Percentiles rank a stretch among this genome's conserved stretches.
phyloP scores from a whole-genome alignment of 2,113 vertebrate genomes.

The Cyanoliseus patagonus region DNA sequence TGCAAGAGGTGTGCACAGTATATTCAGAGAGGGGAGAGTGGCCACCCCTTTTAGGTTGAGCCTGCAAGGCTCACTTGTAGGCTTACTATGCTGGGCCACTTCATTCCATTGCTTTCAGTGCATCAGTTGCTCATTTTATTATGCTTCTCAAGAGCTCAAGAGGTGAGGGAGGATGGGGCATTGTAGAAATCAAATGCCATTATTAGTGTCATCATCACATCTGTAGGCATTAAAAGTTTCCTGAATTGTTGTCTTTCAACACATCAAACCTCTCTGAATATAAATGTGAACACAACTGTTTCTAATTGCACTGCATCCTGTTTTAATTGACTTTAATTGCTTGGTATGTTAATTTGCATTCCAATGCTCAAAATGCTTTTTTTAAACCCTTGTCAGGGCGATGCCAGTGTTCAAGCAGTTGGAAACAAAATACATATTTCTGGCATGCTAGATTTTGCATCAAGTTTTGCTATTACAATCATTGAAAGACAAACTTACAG shows the following conservation, averaged over 20 bases:
- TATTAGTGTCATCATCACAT: conserved; percentile 44
- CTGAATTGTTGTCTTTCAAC: conserved; percentile 66
- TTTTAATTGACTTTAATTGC: conserved; percentile 80
- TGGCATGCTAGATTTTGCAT: background rate
- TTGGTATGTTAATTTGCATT: conserved; percentile 75
- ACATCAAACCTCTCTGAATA: conserved; percentile 68
- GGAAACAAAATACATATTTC: conserved; percentile 46
- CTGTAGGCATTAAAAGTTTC: conserved; percentile 48
- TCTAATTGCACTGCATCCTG: conserved; percentile 79
- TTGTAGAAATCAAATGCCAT: background rate
- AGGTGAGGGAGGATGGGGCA: background rate
- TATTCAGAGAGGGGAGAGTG: background rate
- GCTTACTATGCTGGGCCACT: background rate
- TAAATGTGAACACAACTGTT: conserved; percentile 74
- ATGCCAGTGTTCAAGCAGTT: conserved; percentile 41
- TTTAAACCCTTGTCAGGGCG: conserved; percentile 64
- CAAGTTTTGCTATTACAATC: background rate
- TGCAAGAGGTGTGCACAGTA: background rate
- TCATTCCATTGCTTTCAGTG: background rate
- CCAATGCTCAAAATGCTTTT: conserved; percentile 70
- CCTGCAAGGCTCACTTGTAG: background rate
- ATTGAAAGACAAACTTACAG: background rate
- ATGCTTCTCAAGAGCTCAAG: background rate
- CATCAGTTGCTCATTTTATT: background rate
- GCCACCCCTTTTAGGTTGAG: background rate